Conservation (phyloP, 2,888 invertebrate genomes). For the Galeopsomyia nigrocyanea region DNA sequence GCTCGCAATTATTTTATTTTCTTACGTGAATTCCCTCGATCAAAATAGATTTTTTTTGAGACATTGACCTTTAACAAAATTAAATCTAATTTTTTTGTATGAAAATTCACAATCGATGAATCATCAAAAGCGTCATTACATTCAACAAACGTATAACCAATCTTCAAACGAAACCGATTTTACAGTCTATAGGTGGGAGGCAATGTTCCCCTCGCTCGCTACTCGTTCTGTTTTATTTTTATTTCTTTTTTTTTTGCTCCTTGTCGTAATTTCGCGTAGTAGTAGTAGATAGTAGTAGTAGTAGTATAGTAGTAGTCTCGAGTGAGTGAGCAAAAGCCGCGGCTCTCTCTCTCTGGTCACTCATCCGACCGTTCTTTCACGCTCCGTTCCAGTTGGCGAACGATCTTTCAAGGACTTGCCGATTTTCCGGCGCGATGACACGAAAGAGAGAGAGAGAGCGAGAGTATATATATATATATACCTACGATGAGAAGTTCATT, state of each 20-base stretch:
- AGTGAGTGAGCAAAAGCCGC: constrained; percentile 40
- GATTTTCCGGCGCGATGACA: constrained; percentile 49
- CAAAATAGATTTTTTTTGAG: too few relatives aligned
- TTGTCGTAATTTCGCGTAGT: constrained; percentile 1
- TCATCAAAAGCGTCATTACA: constrained; percentile 31
- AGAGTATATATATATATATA: too few relatives aligned
- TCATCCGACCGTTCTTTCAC: constrained; percentile 40
- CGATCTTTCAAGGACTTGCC: constrained; percentile 42
- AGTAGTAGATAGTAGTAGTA: constrained; percentile 20
- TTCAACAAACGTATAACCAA: constrained; percentile 32
- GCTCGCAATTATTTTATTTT: constrained; percentile 15
- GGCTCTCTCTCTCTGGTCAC: constrained; percentile 31
- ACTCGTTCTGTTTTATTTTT: too few relatives aligned
- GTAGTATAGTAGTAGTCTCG: constrained; percentile 38
- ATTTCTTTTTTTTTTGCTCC: not conserved
- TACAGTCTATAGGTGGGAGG: not conserved
- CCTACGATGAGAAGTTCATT: not conserved
- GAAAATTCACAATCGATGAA: too few relatives aligned
- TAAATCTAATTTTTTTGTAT: too few relatives aligned
- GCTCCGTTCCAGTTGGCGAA: constrained; percentile 40
- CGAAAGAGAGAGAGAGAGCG: not conserved
- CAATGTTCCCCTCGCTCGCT: too few relatives aligned
- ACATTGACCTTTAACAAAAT: too few relatives aligned
- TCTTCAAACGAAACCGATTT: constrained; percentile 45
- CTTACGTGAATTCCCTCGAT: too few relatives aligned